Base-by-base conservation (phyloP, 2,113 vertebrate genomes). In the Zingel zingel region DNA sequence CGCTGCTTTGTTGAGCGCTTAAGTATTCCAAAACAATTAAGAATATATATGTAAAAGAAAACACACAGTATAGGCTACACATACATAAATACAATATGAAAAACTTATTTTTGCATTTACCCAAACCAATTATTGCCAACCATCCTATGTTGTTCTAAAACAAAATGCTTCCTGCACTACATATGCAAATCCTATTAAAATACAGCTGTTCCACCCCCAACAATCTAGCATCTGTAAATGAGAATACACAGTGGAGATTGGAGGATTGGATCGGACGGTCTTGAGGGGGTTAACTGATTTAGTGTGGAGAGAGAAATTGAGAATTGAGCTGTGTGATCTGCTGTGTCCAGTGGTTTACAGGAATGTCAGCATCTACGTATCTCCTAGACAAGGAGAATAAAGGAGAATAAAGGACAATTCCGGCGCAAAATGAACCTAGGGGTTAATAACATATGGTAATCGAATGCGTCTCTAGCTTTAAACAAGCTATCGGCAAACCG, bases 261-360 rank as follows among this genome's bases (percentile, higher is more conserved):
- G 50, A 30, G 50, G 58, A 39, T 1, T 54, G 27, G 54, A 54
- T 65, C 16, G 5, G 56, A 47, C 4, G 43, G 45, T 57, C 51
- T 62, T 68, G 48, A 4, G 53, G 27, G 67, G 14, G 25, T 48
- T 25, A 48, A 62, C 6, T 33, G 58, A 0, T 63, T 81, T 21
- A 54, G 56, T 45, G 63, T 39, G 27, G 39, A 65, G 36, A 63
- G 63, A 73, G 56, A 57, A n/a, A 61, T 68, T 59, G 13, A 75
- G 48, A 64, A 58, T 23, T 0, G 13, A 47, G 58, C 68, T 18
- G 50, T 64, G 15, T 9, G 36, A 63, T 50, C 77, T 77, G 68
- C 27, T 82, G 54, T n/a, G 25, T 70, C 0, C 27, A 39, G 1
- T 10, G 54, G 63, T 77, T 81, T 65, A 50, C 10, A 0, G n/a